Conservation (phyloP, 2,888 invertebrate genomes). For the Mallateleia sp. region DNA sequence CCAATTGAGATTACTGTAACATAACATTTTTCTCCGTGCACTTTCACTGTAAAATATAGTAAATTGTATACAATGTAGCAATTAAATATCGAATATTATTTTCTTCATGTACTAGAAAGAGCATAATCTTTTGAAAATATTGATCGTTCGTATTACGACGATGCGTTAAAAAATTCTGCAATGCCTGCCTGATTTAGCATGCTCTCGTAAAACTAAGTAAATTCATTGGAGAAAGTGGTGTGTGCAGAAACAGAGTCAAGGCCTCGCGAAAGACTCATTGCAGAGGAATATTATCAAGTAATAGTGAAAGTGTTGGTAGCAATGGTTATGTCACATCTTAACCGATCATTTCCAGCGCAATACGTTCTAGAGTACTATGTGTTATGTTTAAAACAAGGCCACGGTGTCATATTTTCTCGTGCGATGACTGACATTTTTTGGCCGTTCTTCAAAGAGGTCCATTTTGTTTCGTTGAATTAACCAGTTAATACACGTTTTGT, state of each 20-base stretch:
- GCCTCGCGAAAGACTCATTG: slow-evolving; percentile 75
- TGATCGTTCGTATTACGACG: not conserved
- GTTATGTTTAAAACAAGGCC: slow-evolving; percentile 66
- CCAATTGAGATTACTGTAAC: too few relatives aligned
- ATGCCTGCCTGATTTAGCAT: slow-evolving; percentile 31
- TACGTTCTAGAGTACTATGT: slow-evolving; percentile 45
- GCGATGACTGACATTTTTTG: slow-evolving; percentile 22
- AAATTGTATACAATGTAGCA: too few relatives aligned
- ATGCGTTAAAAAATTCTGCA: not conserved
- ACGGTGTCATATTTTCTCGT: slow-evolving; percentile 57
- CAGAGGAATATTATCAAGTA: slow-evolving; percentile 79
- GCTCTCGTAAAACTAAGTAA: slow-evolving; percentile 50
- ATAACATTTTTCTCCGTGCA: too few relatives aligned
- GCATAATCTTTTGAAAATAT: not conserved
- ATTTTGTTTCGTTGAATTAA: not conserved
- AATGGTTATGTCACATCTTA: slow-evolving; percentile 79
- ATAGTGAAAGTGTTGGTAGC: slow-evolving; percentile 78
- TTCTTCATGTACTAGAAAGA: too few relatives aligned
- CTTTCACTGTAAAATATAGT: too few relatives aligned
- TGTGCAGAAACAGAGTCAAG: slow-evolving; percentile 81
- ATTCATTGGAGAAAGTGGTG: slow-evolving; percentile 72
- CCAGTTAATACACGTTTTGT: too few relatives aligned
- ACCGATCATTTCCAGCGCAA: slow-evolving; percentile 68
- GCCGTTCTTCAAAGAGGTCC: slow-evolving; percentile 24
- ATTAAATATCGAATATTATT: too few relatives aligned